Conservation (phyloP, 1,140 invertebrate genomes). For the Temnothorax longispinosus region DNA sequence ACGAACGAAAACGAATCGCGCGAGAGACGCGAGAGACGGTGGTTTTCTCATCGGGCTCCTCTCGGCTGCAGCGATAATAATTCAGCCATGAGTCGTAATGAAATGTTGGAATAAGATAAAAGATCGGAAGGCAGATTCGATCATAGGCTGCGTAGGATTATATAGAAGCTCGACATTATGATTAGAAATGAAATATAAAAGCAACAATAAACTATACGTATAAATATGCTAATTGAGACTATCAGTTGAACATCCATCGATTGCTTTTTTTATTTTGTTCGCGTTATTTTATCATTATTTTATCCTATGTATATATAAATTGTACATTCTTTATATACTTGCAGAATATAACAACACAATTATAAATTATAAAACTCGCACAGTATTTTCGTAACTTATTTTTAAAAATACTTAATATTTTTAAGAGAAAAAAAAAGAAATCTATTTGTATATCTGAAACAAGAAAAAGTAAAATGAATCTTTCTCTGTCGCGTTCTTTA, state of each 20-base stretch:
- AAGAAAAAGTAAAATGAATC: background rate
- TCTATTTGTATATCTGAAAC: background rate
- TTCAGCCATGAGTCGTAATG: slow-evolving; percentile 43
- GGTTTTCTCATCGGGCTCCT: background rate
- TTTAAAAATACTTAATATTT: background rate
- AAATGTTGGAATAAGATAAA: slow-evolving; percentile 24
- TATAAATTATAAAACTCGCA: background rate
- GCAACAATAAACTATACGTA: background rate
- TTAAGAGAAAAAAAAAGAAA: background rate
- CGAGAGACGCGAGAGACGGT: background rate
- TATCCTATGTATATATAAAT: too few species aligned
- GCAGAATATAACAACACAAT: background rate
- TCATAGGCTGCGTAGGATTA: background rate
- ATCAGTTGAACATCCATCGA: background rate
- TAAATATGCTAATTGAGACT: background rate
- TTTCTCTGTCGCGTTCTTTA: background rate
- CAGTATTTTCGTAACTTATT: background rate
- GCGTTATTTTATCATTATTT: too few species aligned
- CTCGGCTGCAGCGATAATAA: slow-evolving; percentile 50
- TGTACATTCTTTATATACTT: background rate
- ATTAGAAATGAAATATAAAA: background rate
- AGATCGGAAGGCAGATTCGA: slow-evolving; percentile 33
- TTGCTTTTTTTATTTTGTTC: background rate
- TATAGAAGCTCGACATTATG: background rate
- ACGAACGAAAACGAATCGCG: slow-evolving; percentile 67